These are phyloP conservation scores for Sus cebifrons DNA, from an alignment of 2,797 vertebrate genomes.

Conservation along the genomic window DNA sequence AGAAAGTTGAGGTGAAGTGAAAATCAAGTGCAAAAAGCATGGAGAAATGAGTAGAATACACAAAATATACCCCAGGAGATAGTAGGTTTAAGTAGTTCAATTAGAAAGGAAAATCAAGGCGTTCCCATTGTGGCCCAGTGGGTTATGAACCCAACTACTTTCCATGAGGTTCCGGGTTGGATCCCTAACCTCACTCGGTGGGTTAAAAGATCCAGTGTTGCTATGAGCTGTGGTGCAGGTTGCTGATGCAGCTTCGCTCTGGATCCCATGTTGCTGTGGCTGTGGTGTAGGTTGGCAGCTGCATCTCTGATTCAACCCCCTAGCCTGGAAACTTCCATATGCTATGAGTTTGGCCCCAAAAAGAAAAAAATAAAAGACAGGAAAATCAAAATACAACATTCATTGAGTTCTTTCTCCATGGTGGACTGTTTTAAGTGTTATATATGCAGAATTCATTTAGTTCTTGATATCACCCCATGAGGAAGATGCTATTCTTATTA, in stretches of 20 bases:
- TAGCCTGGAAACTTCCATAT: no score
- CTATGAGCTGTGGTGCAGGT: no score
- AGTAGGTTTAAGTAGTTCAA: background rate
- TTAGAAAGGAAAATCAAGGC: background rate
- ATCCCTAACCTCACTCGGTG: no score
- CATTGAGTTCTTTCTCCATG: background rate
- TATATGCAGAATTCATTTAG: background rate
- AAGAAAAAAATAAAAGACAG: background rate
- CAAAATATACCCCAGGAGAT: background rate
- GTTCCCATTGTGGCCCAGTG: no score
- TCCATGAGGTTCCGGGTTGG: no score
- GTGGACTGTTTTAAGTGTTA: background rate
- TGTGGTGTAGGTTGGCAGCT: no score
- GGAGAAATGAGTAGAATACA: background rate
- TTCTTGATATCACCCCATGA: background rate
- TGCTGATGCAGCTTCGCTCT: no score
- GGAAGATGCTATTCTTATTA: background rate
- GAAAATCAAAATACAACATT: background rate
- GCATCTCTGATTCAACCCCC: no score
- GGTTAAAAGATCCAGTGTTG: no score
- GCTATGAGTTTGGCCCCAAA: no score
- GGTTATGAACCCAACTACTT: no score
- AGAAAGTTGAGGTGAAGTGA: slow-evolving; percentile 12
- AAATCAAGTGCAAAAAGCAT: background rate
- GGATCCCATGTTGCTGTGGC: no score